Conservation (phyloP, 2,888 invertebrate genomes). For the Sinopyrophorus schimmeli region DNA sequence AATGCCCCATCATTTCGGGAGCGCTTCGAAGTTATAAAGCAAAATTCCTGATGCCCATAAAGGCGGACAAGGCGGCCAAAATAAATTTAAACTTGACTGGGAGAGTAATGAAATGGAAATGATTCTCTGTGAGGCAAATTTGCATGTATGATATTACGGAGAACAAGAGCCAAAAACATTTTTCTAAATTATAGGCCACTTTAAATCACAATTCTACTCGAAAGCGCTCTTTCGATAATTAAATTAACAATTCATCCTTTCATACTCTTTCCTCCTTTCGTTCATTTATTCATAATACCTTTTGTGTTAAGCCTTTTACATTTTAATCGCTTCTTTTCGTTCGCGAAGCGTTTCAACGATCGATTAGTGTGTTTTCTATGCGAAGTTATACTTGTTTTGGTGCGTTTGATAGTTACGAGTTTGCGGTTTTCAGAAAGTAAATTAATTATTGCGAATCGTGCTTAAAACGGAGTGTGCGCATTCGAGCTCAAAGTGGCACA, state of each 20-base stretch:
- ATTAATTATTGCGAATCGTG: too few species aligned
- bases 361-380: too few species aligned
- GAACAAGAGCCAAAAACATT: slow-evolving; percentile 9
- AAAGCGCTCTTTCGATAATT: slow-evolving; percentile 12
- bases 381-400: too few species aligned
- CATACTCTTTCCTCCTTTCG: too few species aligned
- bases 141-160: slow-evolving; percentile 33
- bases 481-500: too few species aligned
- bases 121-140: slow-evolving; percentile 35
- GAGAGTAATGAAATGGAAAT: slow-evolving; percentile 40
- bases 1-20: slow-evolving; percentile 37
- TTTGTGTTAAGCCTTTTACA: too few species aligned
- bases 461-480: too few species aligned
- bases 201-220: not conserved
- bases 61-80: slow-evolving; percentile 32
- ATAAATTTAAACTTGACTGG: slow-evolving; percentile 41
- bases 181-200: slow-evolving; percentile 2
- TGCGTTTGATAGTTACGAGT: too few species aligned
- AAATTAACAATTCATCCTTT: slow-evolving; percentile 19
- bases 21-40: slow-evolving; percentile 37
- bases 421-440: too few species aligned
- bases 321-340: too few species aligned
- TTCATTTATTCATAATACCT: too few species aligned
- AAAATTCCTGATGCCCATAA: slow-evolving; percentile 38
- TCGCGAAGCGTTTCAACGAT: too few species aligned